Evolutionary conservation across 2,113 vertebrate genomes (phyloP), one percentile per base, ranked within the genome.

Genomic region (Gambusia holbrooki): DNA sequence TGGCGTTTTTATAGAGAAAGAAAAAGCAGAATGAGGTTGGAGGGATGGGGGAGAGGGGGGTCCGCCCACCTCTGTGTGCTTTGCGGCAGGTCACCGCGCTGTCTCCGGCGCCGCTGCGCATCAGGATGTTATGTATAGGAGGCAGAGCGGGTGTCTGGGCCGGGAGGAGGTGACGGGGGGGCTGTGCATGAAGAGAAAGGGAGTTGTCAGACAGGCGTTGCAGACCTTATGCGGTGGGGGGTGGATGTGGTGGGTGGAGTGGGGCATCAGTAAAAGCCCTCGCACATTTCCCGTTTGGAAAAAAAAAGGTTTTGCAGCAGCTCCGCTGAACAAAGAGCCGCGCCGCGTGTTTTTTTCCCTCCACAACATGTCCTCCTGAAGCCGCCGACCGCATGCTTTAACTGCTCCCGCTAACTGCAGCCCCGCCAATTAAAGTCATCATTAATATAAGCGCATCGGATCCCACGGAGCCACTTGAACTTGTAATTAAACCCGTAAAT

Each of bases 171-270:
- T 69, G 77, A 19, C 17, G 45, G 17, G 45, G 37, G 45, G 17
- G 45, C 45, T 48, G 45, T 48, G 45, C 80, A 74, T 68, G 79
- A 74, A 86, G 72, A 19, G 45, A 48, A 48, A 48, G 45, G 90
- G 89, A 92, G 92, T 88, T 92, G 90, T 92, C 89, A 92, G 88
- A 92, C 91, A 92, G 91, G 85, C 90, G 89, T 77, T 92, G 93
- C 93, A 88, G 92, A 91, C 86, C 90, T 81, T 91, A 90, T 90
- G 89, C 90, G 84, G 92, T 87, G 89, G 82, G 84, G 81, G 51
- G 30, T 37, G 35, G 35, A 12, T 3, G 35, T 12, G 35, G 35
- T 37, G 76, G 86, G 84, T 89, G 84, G 89, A 81, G 82, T 83
- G 79, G 82, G 74, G 40, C 79, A 82, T 83, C 73, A 82, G 77